Evolutionary conservation across 2,888 invertebrate species (phyloP).

Genomic region (Taphrorychus bicolor): DNA sequence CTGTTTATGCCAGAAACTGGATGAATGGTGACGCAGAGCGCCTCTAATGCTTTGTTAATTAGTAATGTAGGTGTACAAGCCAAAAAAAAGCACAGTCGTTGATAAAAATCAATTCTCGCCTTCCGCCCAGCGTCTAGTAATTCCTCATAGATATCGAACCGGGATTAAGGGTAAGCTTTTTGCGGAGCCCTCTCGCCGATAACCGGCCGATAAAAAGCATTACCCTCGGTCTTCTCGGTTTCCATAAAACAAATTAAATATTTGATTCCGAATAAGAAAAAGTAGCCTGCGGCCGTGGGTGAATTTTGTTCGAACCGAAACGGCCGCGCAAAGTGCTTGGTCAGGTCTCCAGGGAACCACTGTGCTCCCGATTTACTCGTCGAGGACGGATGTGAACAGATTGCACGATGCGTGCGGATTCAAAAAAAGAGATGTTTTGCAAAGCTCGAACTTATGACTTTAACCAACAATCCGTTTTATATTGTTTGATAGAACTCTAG

Average conservation of each 20-base stretch:
- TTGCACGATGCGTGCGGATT: constrained; percentile 8
- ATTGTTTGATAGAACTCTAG: no score
- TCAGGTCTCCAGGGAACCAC: constrained; percentile 54
- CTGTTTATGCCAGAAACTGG: not conserved
- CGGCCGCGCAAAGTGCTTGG: constrained; percentile 49
- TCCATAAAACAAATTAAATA: constrained; percentile 40
- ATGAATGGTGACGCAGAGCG: not conserved
- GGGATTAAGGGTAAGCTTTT: not conserved
- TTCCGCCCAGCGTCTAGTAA: no score
- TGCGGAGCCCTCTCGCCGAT: constrained; percentile 7
- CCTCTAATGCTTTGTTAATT: not conserved
- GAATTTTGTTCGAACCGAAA: constrained; percentile 35
- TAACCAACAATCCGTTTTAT: no score
- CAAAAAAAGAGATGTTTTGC: no score
- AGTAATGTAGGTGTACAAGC: not conserved
- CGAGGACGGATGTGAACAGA: constrained; percentile 3
- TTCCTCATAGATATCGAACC: not conserved
- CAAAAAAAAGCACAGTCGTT: not conserved
- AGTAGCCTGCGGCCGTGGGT: constrained; percentile 30
- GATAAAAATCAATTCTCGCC: no score
- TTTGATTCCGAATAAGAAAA: constrained; percentile 39
- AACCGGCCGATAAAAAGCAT: constrained; percentile 25
- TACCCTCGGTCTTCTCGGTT: constrained; percentile 27
- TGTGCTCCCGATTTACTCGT: constrained; percentile 43
- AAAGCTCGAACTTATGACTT: no score